These are phyloP conservation scores for Opisthocomus hoazin DNA, from an alignment of 2,113 vertebrate genomes.

Conservation along the genomic window DNA sequence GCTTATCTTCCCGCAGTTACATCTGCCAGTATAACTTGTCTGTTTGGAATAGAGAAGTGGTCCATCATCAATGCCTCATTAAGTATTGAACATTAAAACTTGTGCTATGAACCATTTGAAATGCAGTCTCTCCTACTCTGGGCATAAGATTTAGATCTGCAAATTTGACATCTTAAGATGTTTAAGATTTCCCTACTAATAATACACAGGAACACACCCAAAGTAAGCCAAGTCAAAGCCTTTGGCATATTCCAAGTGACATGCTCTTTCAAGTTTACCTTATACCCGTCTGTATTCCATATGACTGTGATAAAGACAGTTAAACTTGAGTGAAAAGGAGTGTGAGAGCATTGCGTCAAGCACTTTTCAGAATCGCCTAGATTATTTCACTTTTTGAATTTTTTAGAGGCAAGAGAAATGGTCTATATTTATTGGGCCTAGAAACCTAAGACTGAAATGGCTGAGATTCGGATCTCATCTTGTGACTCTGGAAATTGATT, in stretches of 20 bases:
- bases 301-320: fast-evolving
- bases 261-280: background rate
- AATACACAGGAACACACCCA: background rate
- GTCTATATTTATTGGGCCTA: background rate
- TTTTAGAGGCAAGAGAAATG: background rate
- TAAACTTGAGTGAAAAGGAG: background rate
- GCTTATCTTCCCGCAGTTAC: background rate
- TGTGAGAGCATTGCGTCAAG: background rate
- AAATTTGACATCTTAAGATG: background rate
- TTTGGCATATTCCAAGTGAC: background rate
- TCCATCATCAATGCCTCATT: background rate
- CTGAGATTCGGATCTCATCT: background rate
- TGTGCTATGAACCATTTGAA: background rate
- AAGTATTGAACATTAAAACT: background rate
- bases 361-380: background rate
- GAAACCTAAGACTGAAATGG: background rate
- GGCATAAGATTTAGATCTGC: background rate
- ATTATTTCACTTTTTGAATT: background rate
- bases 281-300: background rate
- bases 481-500: background rate
- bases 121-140: background rate
- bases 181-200: background rate
- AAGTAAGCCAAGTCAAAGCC: background rate
- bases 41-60: background rate
- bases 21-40: background rate